Conservation (phyloP, 1,140 invertebrate genomes). For the Penaeus japonicus region DNA sequence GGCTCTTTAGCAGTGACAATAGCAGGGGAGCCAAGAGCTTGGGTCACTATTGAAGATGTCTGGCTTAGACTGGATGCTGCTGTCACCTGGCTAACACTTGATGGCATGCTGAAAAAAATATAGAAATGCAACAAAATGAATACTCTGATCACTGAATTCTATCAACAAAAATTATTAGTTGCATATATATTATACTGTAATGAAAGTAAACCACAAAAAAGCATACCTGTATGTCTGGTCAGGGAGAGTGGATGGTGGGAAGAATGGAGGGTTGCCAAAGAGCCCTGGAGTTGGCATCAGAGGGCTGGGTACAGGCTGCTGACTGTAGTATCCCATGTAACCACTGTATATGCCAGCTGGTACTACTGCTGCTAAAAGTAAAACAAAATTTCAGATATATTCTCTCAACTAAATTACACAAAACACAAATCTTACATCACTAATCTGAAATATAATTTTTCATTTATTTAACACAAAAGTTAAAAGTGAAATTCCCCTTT, state of each 20-base stretch:
- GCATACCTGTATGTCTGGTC: constrained; percentile 45
- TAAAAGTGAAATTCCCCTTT: too few species aligned
- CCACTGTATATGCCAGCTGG: constrained; percentile 35
- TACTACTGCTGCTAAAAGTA: constrained; percentile 21
- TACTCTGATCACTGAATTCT: neutral
- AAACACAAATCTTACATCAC: neutral
- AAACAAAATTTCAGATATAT: neutral
- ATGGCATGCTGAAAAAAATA: neutral
- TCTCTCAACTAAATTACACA: too few species aligned
- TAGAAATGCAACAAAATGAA: neutral
- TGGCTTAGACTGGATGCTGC: constrained; percentile 7
- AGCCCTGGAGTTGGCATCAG: constrained; percentile 35
- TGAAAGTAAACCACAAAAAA: neutral
- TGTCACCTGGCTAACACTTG: neutral
- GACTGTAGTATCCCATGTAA: constrained; percentile 44
- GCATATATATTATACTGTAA: neutral
- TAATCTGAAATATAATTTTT: too few species aligned
- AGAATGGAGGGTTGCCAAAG: constrained; percentile 50
- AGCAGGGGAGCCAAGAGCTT: neutral
- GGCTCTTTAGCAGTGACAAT: constrained; percentile 8
- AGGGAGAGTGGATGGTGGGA: constrained; percentile 55
- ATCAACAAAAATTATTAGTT: neutral
- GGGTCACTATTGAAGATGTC: constrained; percentile 17
- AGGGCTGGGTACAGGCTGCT: constrained; percentile 39
- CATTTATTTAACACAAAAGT: too few species aligned